phyloP scores from a whole-genome alignment of 2,888 invertebrate species.

The Rutpela maculata region DNA sequence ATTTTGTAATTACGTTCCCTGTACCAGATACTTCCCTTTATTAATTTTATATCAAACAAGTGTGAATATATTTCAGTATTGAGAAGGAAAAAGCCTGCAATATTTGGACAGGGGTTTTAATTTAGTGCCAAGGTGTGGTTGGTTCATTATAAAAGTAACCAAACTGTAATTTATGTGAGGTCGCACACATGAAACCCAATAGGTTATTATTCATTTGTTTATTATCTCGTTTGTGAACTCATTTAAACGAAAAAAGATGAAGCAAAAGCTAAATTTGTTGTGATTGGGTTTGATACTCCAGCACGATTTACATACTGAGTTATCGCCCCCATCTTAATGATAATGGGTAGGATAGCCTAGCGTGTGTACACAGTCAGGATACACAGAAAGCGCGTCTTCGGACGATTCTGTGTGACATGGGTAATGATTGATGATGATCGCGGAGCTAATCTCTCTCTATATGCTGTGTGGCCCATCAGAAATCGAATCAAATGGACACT shows the following conservation, averaged over 20 bases:
- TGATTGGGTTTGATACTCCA: slow-evolving; percentile 33
- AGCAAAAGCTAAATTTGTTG: slow-evolving; percentile 29
- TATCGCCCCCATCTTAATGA: slow-evolving; percentile 44
- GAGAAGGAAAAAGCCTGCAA: slow-evolving; percentile 36
- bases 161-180: slow-evolving; percentile 56
- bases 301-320: slow-evolving; percentile 39
- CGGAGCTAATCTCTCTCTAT: slow-evolving; percentile 57
- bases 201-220: slow-evolving; percentile 59
- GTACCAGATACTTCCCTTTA: too few species aligned
- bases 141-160: slow-evolving; percentile 59
- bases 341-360: slow-evolving; percentile 41
- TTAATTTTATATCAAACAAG: neutral
- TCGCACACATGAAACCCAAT: slow-evolving; percentile 56
- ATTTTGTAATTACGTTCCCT: too few species aligned
- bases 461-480: slow-evolving; percentile 60
- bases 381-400: slow-evolving; percentile 35
- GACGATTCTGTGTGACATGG: slow-evolving; percentile 52
- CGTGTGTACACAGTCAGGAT: slow-evolving; percentile 33
- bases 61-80: neutral
- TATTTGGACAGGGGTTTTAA: slow-evolving; percentile 59
- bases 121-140: slow-evolving; percentile 57
- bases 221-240: slow-evolving; percentile 52
- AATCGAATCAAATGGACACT: slow-evolving; percentile 56
- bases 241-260: slow-evolving; percentile 37
- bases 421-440: slow-evolving; percentile 60